Conservation (phyloP, 2,797 vertebrate species). For the Triplophysa bombifrons region DNA sequence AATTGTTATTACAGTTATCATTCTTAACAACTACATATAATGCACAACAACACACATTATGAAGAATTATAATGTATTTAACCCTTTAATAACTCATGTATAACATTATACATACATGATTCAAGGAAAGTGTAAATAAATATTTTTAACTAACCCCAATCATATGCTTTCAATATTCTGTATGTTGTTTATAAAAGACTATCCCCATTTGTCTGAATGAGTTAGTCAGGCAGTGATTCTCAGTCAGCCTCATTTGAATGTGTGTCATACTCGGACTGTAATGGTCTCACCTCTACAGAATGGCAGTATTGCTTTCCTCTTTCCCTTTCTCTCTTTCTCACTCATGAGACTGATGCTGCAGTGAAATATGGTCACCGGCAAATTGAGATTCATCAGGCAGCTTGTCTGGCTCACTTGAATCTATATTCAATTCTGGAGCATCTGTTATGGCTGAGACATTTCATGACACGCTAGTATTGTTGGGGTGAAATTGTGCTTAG, state of each 20-base stretch:
- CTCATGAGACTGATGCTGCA: slow-evolving; percentile 51
- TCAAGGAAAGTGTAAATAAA: no score
- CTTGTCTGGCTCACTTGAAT: slow-evolving; percentile 76
- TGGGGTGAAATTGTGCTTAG: slow-evolving; percentile 69
- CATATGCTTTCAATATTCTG: background rate
- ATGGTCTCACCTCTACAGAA: slow-evolving; percentile 45
- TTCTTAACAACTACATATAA: no score
- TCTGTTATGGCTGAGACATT: slow-evolving; percentile 74
- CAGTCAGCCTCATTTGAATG: slow-evolving; percentile 55
- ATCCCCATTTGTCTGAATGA: background rate
- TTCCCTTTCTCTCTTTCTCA: slow-evolving; percentile 5
- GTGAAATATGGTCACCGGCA: slow-evolving; percentile 75
- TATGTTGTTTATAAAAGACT: background rate
- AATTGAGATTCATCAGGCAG: slow-evolving; percentile 79
- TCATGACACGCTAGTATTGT: slow-evolving; percentile 68
- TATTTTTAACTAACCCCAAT: background rate
- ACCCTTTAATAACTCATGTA: no score
- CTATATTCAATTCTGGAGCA: slow-evolving; percentile 79
- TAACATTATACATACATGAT: no score
- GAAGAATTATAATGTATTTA: no score
- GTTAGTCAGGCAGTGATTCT: background rate
- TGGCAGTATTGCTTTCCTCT: slow-evolving; percentile 60
- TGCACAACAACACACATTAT: no score
- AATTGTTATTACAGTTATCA: no score
- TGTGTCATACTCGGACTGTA: slow-evolving; percentile 60